phyloP scores from a whole-genome alignment of 2,797 vertebrate genomes.

The Discoglossus pictus region DNA sequence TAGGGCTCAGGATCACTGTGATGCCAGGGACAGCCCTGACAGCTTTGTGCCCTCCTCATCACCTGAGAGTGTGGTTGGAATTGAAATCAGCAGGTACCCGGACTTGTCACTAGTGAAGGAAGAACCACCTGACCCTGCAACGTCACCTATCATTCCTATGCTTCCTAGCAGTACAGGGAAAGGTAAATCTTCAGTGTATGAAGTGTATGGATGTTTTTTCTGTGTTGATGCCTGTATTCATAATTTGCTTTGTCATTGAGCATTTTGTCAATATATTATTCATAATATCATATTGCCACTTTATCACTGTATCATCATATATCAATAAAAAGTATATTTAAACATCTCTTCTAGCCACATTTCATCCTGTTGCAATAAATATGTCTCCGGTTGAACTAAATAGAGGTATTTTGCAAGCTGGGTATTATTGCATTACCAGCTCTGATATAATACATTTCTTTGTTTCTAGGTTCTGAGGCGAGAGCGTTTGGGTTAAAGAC shows the following conservation, averaged over 20 bases:
- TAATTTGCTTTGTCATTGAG: too few relatives aligned
- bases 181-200: constrained; percentile 82
- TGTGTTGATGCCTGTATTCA: neutral
- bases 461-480: constrained; percentile 77
- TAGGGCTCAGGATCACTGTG: constrained; percentile 89
- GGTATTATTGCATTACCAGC: too few relatives aligned
- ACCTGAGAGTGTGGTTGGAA: constrained; percentile 93
- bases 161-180: constrained; percentile 87
- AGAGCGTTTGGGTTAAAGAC: constrained; percentile 88
- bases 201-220: neutral
- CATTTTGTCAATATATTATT: neutral
- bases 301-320: too few relatives aligned
- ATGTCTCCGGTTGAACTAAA: too few relatives aligned
- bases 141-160: constrained; percentile 92
- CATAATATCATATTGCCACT: neutral
- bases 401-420: too few relatives aligned
- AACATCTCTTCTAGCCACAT: too few relatives aligned
- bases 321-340: too few relatives aligned
- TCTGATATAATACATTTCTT: too few relatives aligned
- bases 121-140: constrained; percentile 86
- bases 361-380: too few relatives aligned
- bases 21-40: constrained; percentile 91
- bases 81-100: constrained; percentile 93
- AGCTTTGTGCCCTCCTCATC: constrained; percentile 97
- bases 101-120: constrained; percentile 91